Base-by-base conservation (phyloP, 2,888 invertebrate genomes). In the Sinodicranocentrus sp. region DNA sequence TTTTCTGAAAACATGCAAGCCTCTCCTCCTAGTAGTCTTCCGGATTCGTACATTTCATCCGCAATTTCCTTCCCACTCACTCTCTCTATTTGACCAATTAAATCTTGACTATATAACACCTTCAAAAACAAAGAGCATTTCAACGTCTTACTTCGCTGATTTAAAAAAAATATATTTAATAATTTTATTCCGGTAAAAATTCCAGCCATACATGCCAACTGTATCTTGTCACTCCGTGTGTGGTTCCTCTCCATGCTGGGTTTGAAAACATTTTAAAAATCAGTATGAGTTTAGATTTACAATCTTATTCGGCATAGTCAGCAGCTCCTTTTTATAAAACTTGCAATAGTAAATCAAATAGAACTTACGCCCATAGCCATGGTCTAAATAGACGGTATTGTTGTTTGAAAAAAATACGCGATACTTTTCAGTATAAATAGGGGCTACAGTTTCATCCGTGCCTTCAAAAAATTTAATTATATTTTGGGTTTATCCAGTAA, bases 1-100 rank as follows among this genome's bases (percentile, higher is more conserved):
- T 96, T 96, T 90, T 97, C 97, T 0, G 95, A 93, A 97, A 97
- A 97, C 77, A 97, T 91, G 2, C 96, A 93, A 0, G 95, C 96
- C 90, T 96, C 96, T 0, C 94, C 94, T n/a, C 96, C 96, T 91
- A 92, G 90, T 8, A 94, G 87, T 25, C 88, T 88, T 6, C 86
- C 83, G 0, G 77, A 44, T 8, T 82, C 65, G 44, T 83, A 84
- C 13, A 86, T 79, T 52, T 80, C 71, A 25, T 80, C 26, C 13
- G 84, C 85, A 17, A 67, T 71, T 2, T 72, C 79, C 15, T 65
- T 26, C 26, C 82, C 85, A 26, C 84, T 76, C 8, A 63, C 68
- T 54, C 71, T 44, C 25, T 33, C 59, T 1, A 78, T 54, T 44
- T 79, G 68, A 25, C 68, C 68, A 5, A 84, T 72, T 15, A 84